phyloP scores from a whole-genome alignment of 2,113 vertebrate genomes.

The Hyperoodon ampullatus region DNA sequence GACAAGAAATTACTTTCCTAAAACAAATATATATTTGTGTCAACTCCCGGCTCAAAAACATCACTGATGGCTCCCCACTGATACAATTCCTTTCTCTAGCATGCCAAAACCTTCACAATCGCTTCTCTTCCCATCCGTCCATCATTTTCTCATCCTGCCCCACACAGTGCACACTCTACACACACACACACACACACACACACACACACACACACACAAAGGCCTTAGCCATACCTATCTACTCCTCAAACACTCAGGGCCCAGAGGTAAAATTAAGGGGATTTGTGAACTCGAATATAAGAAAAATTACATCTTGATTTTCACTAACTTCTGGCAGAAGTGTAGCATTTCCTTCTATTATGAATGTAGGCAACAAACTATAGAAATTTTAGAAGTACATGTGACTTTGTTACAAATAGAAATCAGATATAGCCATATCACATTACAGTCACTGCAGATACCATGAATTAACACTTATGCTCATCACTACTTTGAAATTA shows the following conservation, averaged over 20 bases:
- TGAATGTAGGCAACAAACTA: not conserved
- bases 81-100: not conserved
- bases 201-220: not conserved
- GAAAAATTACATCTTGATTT: constrained; percentile 43
- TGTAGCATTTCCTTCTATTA: not conserved
- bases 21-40: constrained; percentile 49
- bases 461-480: not conserved
- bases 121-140: not conserved
- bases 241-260: not conserved
- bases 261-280: constrained; percentile 13
- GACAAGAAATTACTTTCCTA: constrained; percentile 54
- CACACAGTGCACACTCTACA: not conserved
- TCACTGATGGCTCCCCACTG: not conserved
- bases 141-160: not conserved
- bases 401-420: constrained; percentile 22
- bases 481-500: constrained; percentile 15
- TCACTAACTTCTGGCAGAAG: constrained; percentile 17
- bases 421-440: not conserved
- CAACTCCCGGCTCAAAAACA: constrained; percentile 27
- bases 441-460: not conserved
- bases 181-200: not conserved
- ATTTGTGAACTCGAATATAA: not conserved
- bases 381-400: not conserved
- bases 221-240: not conserved
- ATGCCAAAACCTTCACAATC: not conserved